phyloP scores from a whole-genome alignment of 2,113 vertebrate species.

The Psittacara wagleri region DNA sequence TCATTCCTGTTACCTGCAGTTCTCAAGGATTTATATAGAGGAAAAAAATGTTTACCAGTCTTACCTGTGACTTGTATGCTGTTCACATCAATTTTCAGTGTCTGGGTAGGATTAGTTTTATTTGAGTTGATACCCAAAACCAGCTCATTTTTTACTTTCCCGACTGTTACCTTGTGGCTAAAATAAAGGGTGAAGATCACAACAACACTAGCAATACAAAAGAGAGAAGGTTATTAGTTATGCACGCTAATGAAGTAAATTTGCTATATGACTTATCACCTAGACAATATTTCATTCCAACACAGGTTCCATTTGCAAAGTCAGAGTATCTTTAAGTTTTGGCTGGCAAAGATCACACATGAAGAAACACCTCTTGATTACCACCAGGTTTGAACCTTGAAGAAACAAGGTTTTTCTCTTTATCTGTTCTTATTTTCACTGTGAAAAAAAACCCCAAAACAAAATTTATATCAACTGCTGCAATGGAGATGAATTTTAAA shows the following conservation, averaged over 20 bases:
- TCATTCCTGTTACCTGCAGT: not conserved
- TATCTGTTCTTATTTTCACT: not conserved
- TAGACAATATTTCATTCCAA: not conserved
- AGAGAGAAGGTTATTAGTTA: not conserved
- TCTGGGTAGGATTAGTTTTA: constrained; percentile 44
- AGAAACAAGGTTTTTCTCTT: not conserved
- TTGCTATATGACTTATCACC: not conserved
- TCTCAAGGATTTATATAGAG: constrained; percentile 33
- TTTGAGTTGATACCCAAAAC: constrained; percentile 60
- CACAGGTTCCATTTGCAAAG: not conserved
- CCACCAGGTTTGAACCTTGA: not conserved
- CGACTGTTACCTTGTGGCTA: constrained; percentile 31
- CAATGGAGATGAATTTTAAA: not conserved
- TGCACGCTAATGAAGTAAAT: not conserved
- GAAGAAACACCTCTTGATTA: not conserved
- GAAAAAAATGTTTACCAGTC: not conserved
- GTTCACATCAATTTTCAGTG: constrained; percentile 70
- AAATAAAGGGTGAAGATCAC: constrained; percentile 73
- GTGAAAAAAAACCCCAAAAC: fast-evolving
- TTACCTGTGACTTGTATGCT: constrained; percentile 78
- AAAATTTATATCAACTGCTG: not conserved
- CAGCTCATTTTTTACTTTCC: constrained; percentile 67
- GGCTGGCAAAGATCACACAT: not conserved
- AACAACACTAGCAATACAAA: constrained; percentile 59
- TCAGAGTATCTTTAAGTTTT: not conserved